Base-by-base conservation (phyloP, 1,140 invertebrate species). In the Magallana angulata region DNA sequence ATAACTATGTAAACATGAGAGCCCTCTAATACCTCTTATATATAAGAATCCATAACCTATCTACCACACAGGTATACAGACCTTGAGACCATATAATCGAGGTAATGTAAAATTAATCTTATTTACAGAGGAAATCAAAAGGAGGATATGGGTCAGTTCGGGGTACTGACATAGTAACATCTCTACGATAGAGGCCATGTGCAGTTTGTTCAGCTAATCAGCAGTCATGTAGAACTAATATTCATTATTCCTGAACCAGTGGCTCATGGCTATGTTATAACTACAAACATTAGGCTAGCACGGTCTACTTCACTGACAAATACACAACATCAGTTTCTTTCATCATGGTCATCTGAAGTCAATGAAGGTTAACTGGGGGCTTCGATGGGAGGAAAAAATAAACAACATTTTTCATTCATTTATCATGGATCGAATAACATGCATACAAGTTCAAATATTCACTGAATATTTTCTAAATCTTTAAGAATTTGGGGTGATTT, bases 91-190 rank as follows among this genome's bases (percentile, higher is more conserved):
- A 36, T 62, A 9, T 62, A 62, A 62, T 12, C 60, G 0, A 62
- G n/a, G n/a, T 62, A 62, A 62, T 12, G 11, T n/a, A 62, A 62
- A 16, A 62, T 62, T 14, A 62, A 62, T 62, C 30, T 76, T 76
- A 76, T 76, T 76, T 76, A 76, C 68, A 76, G 24, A 71, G n/a
- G 36, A 36, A 76, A 76, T 76, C 9, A 76, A 71, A 71, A 76
- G 18, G 24, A 8, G 68, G 7, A 30, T 36, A 36, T 62, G 1
- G 68, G 68, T 76, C 68, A 76, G 24, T 76, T 76, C 11, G 30
- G 68, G 68, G 8, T 76, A 76, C 68, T 30, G 68, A 76, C 68
- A 76, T 76, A 76, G 24, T 24, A 30, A 8, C 68, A 36, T 36
- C 24, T 30, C 68, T 11, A 76, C 12, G 68, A 76, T 12, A 18